Percentiles rank a stretch among this genome's conserved stretches.
phyloP scores from a whole-genome alignment of 2,888 invertebrate species.

The Clanis bilineata region DNA sequence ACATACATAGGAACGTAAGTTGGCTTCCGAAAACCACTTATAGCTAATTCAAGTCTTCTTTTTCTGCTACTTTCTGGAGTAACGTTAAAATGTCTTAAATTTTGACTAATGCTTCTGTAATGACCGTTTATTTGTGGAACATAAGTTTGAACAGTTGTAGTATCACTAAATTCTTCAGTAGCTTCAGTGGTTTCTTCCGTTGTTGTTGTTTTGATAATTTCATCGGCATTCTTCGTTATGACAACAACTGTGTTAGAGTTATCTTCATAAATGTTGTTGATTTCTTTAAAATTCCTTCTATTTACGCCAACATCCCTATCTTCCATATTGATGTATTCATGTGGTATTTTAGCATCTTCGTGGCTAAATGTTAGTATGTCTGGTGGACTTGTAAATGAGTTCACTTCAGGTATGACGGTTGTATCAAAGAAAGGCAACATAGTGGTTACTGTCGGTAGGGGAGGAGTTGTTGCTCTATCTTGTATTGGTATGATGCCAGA shows the following conservation, averaged over 20 bases:
- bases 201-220: constrained; percentile 36
- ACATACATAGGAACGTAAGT: constrained; percentile 60
- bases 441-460: constrained; percentile 39
- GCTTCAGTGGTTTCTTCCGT: constrained; percentile 24
- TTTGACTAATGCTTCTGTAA: constrained; percentile 58
- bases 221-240: constrained; percentile 51
- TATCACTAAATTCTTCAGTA: constrained; percentile 30
- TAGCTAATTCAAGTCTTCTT: constrained; percentile 53
- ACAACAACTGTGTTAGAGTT: constrained; percentile 37
- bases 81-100: constrained; percentile 43
- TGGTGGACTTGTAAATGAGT: constrained; percentile 45
- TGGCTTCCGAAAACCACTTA: constrained; percentile 46
- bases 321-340: constrained; percentile 47
- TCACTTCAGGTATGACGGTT: constrained; percentile 38
- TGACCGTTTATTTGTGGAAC: constrained; percentile 73
- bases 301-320: constrained; percentile 28
- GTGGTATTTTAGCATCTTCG: constrained; percentile 69
- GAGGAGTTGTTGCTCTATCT: constrained; percentile 31
- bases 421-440: constrained; percentile 45
- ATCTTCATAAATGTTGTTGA: constrained; percentile 10
- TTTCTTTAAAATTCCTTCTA: constrained; percentile 25
- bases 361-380: constrained; percentile 65
- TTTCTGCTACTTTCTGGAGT: constrained; percentile 56
- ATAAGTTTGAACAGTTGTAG: constrained; percentile 49
- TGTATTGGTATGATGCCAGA: constrained; percentile 63